Conservation (phyloP, 2,797 vertebrate genomes). For the Crenuchus spilurus region DNA sequence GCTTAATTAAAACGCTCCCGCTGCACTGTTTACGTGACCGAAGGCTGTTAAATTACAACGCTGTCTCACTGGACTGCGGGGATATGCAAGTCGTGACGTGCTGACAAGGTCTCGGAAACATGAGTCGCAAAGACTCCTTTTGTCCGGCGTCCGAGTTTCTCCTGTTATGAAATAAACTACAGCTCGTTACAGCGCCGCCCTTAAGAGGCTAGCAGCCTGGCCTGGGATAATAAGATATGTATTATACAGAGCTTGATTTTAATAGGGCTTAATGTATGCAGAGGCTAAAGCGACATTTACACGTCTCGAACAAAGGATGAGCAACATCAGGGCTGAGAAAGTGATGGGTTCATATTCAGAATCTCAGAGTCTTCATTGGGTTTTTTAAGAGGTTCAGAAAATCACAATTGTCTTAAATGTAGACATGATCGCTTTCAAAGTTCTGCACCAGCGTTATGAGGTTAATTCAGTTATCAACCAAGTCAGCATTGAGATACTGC, state of each 20-base stretch:
- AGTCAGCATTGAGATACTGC: too few relatives aligned
- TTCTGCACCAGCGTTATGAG: too few relatives aligned
- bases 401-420: too few relatives aligned
- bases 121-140: slow-evolving; percentile 47
- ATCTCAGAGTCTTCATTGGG: slow-evolving; percentile 6
- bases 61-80: slow-evolving; percentile 51
- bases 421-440: too few relatives aligned
- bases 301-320: slow-evolving; percentile 40
- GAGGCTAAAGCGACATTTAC: slow-evolving; percentile 54
- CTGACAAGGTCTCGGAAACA: slow-evolving; percentile 28
- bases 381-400: too few relatives aligned
- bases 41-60: slow-evolving; percentile 68
- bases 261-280: slow-evolving; percentile 64
- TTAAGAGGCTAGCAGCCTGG: slow-evolving; percentile 51
- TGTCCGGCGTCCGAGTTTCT: slow-evolving; percentile 56
- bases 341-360: background rate
- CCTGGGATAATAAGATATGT: slow-evolving; percentile 60
- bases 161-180: slow-evolving; percentile 58
- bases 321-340: slow-evolving; percentile 17
- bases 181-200: slow-evolving; percentile 58
- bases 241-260: slow-evolving; percentile 57
- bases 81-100: slow-evolving; percentile 21
- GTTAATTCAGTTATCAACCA: too few relatives aligned
- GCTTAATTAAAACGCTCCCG: slow-evolving; percentile 72
- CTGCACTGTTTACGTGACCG: slow-evolving; percentile 56